Evolutionary conservation across 2,113 vertebrate genomes (phyloP).

Genomic region (Toxotes jaculatrix): DNA sequence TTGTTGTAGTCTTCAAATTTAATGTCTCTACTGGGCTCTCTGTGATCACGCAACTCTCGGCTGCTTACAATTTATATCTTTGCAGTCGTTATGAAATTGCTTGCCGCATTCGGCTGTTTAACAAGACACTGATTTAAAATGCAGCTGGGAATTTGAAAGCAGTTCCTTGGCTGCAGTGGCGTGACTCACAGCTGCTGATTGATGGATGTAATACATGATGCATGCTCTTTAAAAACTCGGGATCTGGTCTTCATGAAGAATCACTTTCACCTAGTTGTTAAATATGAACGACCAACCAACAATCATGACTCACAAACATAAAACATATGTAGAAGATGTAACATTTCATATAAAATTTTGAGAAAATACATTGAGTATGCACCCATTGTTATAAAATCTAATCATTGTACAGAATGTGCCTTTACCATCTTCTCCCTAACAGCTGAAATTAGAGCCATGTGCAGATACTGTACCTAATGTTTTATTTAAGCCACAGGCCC

Average conservation of each 20-base stretch:
- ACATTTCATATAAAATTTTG: background rate
- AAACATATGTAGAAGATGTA: background rate
- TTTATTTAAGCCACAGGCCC: constrained; percentile 45
- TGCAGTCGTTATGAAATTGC: background rate
- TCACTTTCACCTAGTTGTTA: background rate
- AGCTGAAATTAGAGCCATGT: background rate
- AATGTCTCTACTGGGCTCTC: background rate
- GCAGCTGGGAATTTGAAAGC: constrained; percentile 18
- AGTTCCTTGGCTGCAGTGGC: background rate
- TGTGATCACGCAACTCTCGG: background rate
- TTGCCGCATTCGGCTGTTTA: background rate
- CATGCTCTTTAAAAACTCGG: constrained; percentile 7
- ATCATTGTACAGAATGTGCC: background rate
- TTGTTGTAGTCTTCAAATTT: background rate
- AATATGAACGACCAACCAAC: background rate
- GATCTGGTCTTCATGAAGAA: background rate
- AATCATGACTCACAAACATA: background rate
- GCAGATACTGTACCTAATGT: constrained; percentile 28
- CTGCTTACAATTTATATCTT: background rate
- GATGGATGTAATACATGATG: constrained; percentile 1
- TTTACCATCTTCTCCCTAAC: background rate
- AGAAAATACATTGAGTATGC: background rate
- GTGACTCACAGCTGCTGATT: background rate
- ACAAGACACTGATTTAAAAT: constrained; percentile 9
- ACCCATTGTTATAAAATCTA: background rate